Conservation (phyloP, 2,113 vertebrate genomes). For the Felis catus region F.catus_Fca126_mat1.0 CM031415.1:19653001-19653500, state of each 20-base stretch:
- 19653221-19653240: neutral
- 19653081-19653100: neutral
- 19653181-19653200: neutral
- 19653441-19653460: neutral
- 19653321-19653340: neutral
- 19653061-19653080: neutral
- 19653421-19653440: neutral
- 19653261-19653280: neutral
- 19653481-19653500: neutral
- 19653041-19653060: neutral
- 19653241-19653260: neutral
- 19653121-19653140: neutral
- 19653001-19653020: neutral
- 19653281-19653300: neutral
- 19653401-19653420: too few relatives aligned
- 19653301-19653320: neutral
- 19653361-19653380: neutral
- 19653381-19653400: neutral
- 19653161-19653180: neutral
- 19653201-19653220: neutral
- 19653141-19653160: neutral
- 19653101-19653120: neutral
- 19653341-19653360: accelerated
- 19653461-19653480: neutral
- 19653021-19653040: neutral